Base-by-base conservation (phyloP, 2,797 vertebrate species). In the Gallinago nigripennis region DNA sequence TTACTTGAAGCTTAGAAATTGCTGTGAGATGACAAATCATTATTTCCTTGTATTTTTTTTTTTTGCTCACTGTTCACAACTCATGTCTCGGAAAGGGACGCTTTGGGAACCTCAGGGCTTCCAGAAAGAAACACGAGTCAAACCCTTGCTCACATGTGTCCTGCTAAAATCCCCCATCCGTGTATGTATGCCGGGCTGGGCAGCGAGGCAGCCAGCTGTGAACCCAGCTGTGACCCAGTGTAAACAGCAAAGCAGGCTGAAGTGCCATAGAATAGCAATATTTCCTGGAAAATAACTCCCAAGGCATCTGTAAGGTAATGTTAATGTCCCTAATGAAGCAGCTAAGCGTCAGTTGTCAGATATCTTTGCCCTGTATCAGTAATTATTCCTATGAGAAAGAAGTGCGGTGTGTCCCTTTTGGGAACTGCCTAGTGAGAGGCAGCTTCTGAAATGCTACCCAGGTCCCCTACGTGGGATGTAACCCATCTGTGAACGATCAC, bases 31-130 rank as follows among this genome's bases (percentile, higher is more conserved):
- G 23, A 50, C n/a, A 81, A 85, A 54, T 72, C 11, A 17, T 57
- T 71, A 18, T 68, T 83, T 72, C 46, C 18, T 41, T 50, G 48
- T 24, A 23, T 51, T 51, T 54, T 77, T 88, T 92, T 76, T 39
- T 39, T 39, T 39, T 37, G n/a, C 28, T 71, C 46, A 20, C 28
- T 1, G 0, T 70, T 92, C 41, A 50, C 45, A 56, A 15, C 16
- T 84, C 28, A 0, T 3, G 2, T 24, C 45, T 76, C 25, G 6
- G 37, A 51, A 76, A 72, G 19, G 9, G 33, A 14, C 0, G 0
- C 23, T 86, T 90, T 79, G 45, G 54, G 57, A 83, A 71, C 78
- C 61, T 65, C 20, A 30, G 4, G 20, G 30, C 12, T 87, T 77
- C 43, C 41, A 27, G 23, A 58, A 48, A 64, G 48, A 56, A 73